Conservation (phyloP, 2,888 invertebrate genomes). For the Cistogaster globosa region DNA sequence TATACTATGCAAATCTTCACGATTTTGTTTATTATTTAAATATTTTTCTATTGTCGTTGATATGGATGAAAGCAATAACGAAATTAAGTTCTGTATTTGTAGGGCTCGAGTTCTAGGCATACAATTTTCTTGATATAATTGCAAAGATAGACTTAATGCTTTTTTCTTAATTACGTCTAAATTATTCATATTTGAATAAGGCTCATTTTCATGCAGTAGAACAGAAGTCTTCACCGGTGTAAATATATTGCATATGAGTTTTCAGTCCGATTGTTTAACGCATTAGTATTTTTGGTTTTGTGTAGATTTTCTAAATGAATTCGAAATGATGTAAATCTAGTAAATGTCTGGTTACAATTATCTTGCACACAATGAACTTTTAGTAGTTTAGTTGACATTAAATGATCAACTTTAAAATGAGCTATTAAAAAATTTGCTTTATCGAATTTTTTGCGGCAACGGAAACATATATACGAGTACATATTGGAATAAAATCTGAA, state of each 20-base stretch:
- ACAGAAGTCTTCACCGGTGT: neutral
- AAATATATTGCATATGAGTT: neutral
- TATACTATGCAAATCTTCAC: slow-evolving; percentile 28
- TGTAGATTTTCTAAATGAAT: slow-evolving; percentile 24
- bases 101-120: slow-evolving; percentile 20
- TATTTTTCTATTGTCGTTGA: slow-evolving; percentile 29
- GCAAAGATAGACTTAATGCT: slow-evolving; percentile 25
- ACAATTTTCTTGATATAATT: slow-evolving; percentile 24
- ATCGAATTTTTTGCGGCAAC: slow-evolving; percentile 31
- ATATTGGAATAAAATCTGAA: slow-evolving; percentile 4
- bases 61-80: slow-evolving; percentile 30
- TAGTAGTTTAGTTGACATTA: slow-evolving; percentile 34
- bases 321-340: slow-evolving; percentile 19
- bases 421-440: slow-evolving; percentile 33
- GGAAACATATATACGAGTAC: slow-evolving; percentile 17
- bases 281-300: neutral
- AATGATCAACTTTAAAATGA: slow-evolving; percentile 42
- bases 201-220: neutral
- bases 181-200: neutral
- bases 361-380: slow-evolving; percentile 25
- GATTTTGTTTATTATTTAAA: slow-evolving; percentile 1
- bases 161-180: slow-evolving; percentile 2
- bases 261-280: neutral
- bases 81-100: slow-evolving; percentile 12
- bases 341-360: slow-evolving; percentile 11